A percentile compares a stretch with the other conserved stretches of the same genome.
These are phyloP conservation scores for Gila robusta DNA, from an alignment of 2,797 vertebrate species.

Conservation along the genomic window DNA sequence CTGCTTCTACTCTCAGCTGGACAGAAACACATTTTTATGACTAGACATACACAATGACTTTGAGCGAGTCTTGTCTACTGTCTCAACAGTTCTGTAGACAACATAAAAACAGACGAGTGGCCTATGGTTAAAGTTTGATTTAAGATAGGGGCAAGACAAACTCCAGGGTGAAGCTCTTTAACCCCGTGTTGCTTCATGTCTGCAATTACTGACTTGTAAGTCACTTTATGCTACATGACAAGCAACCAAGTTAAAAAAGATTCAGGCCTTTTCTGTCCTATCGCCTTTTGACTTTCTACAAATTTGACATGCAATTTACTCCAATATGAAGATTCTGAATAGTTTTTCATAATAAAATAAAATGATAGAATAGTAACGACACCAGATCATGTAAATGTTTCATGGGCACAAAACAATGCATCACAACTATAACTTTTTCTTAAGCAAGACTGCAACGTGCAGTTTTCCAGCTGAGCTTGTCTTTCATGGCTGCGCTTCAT, in stretches of 20 bases:
- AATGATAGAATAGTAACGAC: background rate
- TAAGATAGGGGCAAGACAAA: constrained; percentile 6
- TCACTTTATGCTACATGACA: constrained; percentile 4
- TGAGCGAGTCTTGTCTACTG: constrained; percentile 38
- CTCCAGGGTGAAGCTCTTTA: constrained; percentile 16
- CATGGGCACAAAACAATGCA: background rate
- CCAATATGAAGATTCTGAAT: background rate
- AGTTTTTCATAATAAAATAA: background rate
- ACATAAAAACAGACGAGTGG: constrained; percentile 49
- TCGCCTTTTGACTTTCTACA: background rate
- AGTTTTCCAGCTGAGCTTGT: constrained; percentile 25
- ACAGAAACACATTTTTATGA: constrained; percentile 57
- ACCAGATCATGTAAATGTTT: background rate
- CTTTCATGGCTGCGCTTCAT: constrained; percentile 9
- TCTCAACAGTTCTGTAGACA: constrained; percentile 38
- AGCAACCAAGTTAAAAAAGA: constrained; percentile 20
- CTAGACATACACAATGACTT: constrained; percentile 46
- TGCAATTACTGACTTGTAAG: constrained; percentile 7
- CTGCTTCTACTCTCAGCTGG: constrained; percentile 25
- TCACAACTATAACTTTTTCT: background rate
- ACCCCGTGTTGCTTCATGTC: background rate
- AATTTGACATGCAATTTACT: background rate
- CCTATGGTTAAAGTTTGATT: constrained; percentile 32
- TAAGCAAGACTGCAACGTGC: background rate
- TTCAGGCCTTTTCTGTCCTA: background rate